Base-by-base conservation (phyloP, 2,797 vertebrate species). In the Octomys mimax region DNA sequence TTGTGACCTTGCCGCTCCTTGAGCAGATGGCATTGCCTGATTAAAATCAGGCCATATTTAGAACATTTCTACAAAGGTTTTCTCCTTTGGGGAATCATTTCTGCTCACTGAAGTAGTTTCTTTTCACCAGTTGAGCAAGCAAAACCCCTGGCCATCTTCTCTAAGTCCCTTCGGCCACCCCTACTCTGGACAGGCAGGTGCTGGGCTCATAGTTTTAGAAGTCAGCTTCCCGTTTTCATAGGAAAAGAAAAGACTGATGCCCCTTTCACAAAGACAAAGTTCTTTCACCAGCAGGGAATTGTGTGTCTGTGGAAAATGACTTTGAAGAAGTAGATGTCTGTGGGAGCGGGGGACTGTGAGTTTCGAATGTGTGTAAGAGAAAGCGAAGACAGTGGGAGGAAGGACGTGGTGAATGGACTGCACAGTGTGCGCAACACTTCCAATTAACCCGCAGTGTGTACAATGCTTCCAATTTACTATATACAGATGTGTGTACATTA, bases 21-120 rank as follows among this genome's bases (percentile, higher is more conserved):
- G n/a, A 89, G 88, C 96, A 97, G 97, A 96, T 97, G 97, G 96
- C 95, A 89, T 42, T 83, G 88, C 95, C 96, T 97, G 94, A 95
- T 97, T 94, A 96, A 94, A 92, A 78, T 91, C 88, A 87, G 59
- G 86, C 89, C 87, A 75, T 90, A 94, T 97, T 97, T 96, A 95
- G 96, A 96, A 95, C 73, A 77, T 92, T 95, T 95, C 93, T 85
- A n/a, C 95, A 88, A 87, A 95, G 68, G 39, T 49, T 64, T 93
- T 94, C 82, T 90, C 31, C 24, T 91, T 91, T 87, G 75, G 87
- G 61, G 87, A 93, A 89, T 92, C 59, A 64, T 82, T 86, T 92
- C 78, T 97, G 46, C 73, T 82, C 52, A 81, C 54, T 86, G 87
- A 91, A 91, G 64, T 89, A 28, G 16, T 88, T 95, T 88, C 88